Evolutionary conservation across 2,888 invertebrate species (phyloP).

Genomic region (Lasioglossum lativentre): DNA sequence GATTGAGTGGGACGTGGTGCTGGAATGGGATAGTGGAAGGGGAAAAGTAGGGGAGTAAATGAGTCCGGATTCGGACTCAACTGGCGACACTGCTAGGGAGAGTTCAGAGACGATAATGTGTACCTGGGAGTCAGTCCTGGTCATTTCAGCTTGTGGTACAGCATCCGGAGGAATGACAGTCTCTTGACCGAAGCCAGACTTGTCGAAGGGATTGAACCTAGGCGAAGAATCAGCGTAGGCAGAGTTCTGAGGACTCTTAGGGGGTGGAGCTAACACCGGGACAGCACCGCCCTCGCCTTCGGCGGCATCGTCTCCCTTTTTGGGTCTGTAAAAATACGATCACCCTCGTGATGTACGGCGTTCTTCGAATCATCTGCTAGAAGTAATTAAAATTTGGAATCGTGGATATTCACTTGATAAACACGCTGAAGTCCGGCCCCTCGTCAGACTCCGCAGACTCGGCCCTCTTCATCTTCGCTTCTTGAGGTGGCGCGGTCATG

Average conservation of each 20-base stretch:
- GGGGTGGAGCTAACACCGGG: slow-evolving; percentile 92
- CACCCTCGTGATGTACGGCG: neutral
- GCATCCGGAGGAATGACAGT: slow-evolving; percentile 78
- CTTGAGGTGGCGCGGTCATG: slow-evolving; percentile 91
- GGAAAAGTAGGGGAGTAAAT: too few species aligned
- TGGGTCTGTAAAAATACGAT: slow-evolving; percentile 81
- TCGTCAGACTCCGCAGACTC: slow-evolving; percentile 92
- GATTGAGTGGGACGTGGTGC: too few species aligned
- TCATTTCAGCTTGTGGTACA: slow-evolving; percentile 82
- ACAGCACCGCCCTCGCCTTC: slow-evolving; percentile 85
- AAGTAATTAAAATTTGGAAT: neutral
- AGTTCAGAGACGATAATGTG: too few species aligned
- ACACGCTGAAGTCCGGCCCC: slow-evolving; percentile 92
- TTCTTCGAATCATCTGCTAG: neutral
- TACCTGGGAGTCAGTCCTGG: slow-evolving; percentile 82
- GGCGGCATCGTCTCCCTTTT: slow-evolving; percentile 83
- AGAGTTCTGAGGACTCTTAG: slow-evolving; percentile 86
- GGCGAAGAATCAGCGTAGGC: slow-evolving; percentile 88
- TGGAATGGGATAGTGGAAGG: too few species aligned
- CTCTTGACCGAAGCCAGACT: slow-evolving; percentile 85
- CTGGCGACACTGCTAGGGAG: too few species aligned
- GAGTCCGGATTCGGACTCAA: too few species aligned
- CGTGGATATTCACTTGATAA: slow-evolving; percentile 88
- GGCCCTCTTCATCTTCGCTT: slow-evolving; percentile 87
- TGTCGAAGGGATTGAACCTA: slow-evolving; percentile 92